phyloP scores from a whole-genome alignment of 2,113 vertebrate species.

The Cyprinodon variegatus region DNA sequence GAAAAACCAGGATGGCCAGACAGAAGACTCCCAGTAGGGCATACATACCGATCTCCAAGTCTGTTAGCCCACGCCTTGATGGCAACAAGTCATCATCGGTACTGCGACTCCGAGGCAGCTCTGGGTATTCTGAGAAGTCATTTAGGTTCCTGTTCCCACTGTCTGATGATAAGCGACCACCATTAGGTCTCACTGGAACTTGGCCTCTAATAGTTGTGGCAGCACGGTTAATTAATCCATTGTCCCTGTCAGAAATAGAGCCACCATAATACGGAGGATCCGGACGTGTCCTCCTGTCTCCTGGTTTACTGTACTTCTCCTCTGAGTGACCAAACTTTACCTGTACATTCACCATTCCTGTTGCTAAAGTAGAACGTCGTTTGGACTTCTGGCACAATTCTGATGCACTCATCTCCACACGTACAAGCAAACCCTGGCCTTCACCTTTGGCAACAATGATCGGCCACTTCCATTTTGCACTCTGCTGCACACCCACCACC shows the following conservation, averaged over 20 bases:
- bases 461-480: slow-evolving; percentile 79
- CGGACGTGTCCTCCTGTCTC: slow-evolving; percentile 81
- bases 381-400: slow-evolving; percentile 91
- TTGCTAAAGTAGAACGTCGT: slow-evolving; percentile 84
- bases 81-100: slow-evolving; percentile 83
- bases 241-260: slow-evolving; percentile 82
- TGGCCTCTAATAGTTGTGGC: slow-evolving; percentile 79
- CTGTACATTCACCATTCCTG: slow-evolving; percentile 81
- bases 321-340: slow-evolving; percentile 85
- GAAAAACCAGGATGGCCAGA: slow-evolving; percentile 94
- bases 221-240: slow-evolving; percentile 77
- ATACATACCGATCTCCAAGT: slow-evolving; percentile 97
- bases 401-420: slow-evolving; percentile 87
- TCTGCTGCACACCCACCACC: slow-evolving; percentile 78
- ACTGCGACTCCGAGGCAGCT: slow-evolving; percentile 79
- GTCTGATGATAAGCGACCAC: slow-evolving; percentile 75
- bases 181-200: slow-evolving; percentile 73
- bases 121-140: slow-evolving; percentile 89
- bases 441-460: slow-evolving; percentile 86
- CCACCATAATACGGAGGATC: slow-evolving; percentile 78
- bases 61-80: slow-evolving; percentile 83
- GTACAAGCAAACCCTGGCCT: slow-evolving; percentile 89
- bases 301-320: slow-evolving; percentile 82
- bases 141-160: slow-evolving; percentile 81
- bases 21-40: slow-evolving; percentile 96